Evolutionary conservation across 2,797 vertebrate species (phyloP).

Genomic region (Pipistrellus kuhlii): DNA sequence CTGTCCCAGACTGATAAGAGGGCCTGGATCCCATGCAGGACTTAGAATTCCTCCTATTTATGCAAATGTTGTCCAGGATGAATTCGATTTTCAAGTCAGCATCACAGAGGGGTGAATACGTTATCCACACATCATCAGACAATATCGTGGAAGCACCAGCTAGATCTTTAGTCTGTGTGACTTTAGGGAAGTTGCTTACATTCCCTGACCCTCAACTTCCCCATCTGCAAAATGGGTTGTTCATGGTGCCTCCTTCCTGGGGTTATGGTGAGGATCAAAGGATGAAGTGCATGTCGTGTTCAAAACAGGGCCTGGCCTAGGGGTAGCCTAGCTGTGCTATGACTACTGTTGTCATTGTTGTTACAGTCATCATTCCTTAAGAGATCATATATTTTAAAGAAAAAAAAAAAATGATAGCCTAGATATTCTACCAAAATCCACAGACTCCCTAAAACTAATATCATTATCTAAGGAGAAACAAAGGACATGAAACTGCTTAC

Average conservation of each 20-base stretch:
- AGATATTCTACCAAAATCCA: background rate
- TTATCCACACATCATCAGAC: background rate
- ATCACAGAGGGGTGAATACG: accelerated
- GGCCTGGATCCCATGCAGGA: background rate
- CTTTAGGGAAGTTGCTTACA: too few relatives aligned
- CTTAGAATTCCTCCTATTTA: background rate
- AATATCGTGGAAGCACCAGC: too few relatives aligned
- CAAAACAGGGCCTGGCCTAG: accelerated
- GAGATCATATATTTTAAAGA: background rate
- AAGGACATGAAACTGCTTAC: background rate
- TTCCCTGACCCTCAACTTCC: background rate
- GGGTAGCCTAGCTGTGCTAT: accelerated
- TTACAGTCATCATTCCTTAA: background rate
- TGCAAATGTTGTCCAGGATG: background rate
- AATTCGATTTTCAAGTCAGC: accelerated
- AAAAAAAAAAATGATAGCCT: background rate
- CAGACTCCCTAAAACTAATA: accelerated
- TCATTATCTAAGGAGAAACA: background rate
- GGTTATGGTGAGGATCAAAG: background rate
- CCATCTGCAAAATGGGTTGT: background rate
- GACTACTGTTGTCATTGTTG: accelerated
- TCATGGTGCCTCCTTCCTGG: accelerated
- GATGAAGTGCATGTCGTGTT: accelerated
- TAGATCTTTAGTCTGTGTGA: background rate
- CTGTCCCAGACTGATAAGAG: background rate